These are phyloP conservation scores for Caranx melampygus DNA, from an alignment of 2,113 vertebrate species.

Conservation along the genomic window DNA sequence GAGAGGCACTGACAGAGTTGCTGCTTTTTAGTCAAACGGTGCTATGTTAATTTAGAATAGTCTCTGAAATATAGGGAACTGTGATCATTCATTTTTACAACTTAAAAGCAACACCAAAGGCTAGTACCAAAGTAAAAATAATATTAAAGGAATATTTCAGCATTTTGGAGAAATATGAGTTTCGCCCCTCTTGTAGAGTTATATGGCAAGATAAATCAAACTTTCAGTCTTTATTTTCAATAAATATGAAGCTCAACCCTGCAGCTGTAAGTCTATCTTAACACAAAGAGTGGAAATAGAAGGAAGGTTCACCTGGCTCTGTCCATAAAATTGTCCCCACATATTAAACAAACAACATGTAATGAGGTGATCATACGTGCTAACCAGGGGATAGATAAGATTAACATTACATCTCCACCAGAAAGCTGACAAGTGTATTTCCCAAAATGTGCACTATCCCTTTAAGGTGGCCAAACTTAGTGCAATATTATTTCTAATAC, in stretches of 20 bases:
- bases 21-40: conserved; percentile 61
- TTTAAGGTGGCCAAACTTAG: conserved; percentile 41
- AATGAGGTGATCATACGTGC: not conserved
- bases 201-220: not conserved
- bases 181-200: not conserved
- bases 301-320: not conserved
- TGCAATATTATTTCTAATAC: not conserved
- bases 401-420: not conserved
- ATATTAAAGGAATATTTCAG: conserved; percentile 20
- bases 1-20: conserved; percentile 2
- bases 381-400: not conserved
- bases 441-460: conserved; percentile 14
- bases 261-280: not conserved
- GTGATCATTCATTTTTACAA: not conserved
- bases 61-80: conserved; percentile 25
- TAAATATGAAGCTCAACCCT: not conserved
- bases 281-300: not conserved
- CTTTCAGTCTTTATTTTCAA: not conserved
- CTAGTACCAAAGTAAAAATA: not conserved
- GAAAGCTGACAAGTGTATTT: not conserved
- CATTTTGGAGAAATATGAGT: not conserved
- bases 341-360: not conserved
- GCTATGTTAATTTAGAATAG: conserved; percentile 60
- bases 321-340: not conserved
- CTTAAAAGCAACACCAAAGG: conserved; percentile 11